phyloP scores from a whole-genome alignment of 1,140 invertebrate genomes.

The Lasioglossum baleicum region DNA sequence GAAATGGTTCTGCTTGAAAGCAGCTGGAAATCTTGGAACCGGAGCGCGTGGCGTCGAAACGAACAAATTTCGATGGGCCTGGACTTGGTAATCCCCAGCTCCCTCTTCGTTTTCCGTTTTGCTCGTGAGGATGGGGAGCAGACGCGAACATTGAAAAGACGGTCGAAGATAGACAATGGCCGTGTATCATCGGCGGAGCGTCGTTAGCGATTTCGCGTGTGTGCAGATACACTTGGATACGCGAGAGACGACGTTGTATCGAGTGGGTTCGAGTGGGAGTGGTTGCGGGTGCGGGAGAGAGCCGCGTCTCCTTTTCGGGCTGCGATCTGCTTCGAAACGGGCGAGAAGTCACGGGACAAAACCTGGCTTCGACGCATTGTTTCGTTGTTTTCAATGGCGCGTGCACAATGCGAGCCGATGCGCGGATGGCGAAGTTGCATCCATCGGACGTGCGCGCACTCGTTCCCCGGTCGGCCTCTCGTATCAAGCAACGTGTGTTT shows the following conservation, averaged over 20 bases:
- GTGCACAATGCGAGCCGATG: slow-evolving; percentile 58
- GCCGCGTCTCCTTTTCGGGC: slow-evolving; percentile 47
- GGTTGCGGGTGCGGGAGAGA: background rate
- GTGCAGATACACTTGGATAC: background rate
- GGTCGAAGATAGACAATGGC: slow-evolving; percentile 22
- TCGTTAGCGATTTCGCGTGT: slow-evolving; percentile 29
- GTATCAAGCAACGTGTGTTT: slow-evolving; percentile 39
- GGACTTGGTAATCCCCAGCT: too few species aligned
- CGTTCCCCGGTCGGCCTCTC: slow-evolving; percentile 19
- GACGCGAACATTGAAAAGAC: slow-evolving; percentile 34
- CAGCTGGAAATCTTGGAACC: too few species aligned
- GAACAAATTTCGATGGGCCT: background rate
- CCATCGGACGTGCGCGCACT: slow-evolving; percentile 49
- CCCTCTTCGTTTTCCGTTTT: too few species aligned
- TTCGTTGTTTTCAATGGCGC: slow-evolving; percentile 63
- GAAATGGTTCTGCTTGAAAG: too few species aligned
- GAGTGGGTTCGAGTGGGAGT: background rate
- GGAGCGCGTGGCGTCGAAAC: too few species aligned
- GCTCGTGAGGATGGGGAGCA: too few species aligned
- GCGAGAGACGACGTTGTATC: background rate
- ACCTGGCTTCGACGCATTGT: slow-evolving; percentile 63
- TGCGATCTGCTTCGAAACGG: slow-evolving; percentile 56
- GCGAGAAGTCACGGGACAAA: slow-evolving; percentile 67
- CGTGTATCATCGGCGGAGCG: slow-evolving; percentile 16
- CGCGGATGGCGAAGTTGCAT: slow-evolving; percentile 51